Evolutionary conservation across 1,140 invertebrate species (phyloP).

Genomic region (Phthorimaea operculella): DNA sequence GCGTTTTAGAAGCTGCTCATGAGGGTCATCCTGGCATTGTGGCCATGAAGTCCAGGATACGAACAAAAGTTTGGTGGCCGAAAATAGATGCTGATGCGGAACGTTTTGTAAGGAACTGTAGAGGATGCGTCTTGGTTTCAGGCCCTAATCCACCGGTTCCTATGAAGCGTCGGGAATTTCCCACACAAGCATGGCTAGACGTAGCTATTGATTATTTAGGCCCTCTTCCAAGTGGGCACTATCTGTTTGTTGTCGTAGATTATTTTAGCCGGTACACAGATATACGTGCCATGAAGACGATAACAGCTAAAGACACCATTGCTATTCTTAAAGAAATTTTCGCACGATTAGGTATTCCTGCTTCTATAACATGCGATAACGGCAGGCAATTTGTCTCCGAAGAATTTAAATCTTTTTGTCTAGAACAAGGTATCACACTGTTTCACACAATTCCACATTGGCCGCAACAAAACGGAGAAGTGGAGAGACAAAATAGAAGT

Average conservation of each 20-base stretch:
- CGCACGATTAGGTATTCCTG: background rate
- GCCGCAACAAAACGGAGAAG: slow-evolving; percentile 4
- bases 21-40: slow-evolving; percentile 1
- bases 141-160: background rate
- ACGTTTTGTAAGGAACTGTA: background rate
- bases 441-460: background rate
- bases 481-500: background rate
- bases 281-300: background rate
- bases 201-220: slow-evolving; percentile 1
- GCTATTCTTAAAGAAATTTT: background rate
- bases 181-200: background rate
- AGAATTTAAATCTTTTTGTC: background rate
- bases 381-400: background rate
- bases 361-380: background rate
- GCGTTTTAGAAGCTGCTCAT: background rate
- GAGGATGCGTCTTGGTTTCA: background rate
- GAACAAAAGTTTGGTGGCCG: slow-evolving; percentile 3
- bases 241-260: background rate
- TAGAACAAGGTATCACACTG: background rate
- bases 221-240: background rate
- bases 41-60: background rate
- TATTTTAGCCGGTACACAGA: slow-evolving; percentile 2
- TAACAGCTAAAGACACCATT: background rate
- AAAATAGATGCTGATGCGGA: slow-evolving; percentile 3
- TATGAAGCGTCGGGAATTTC: background rate